Base-by-base conservation (phyloP, 2,113 vertebrate genomes). In the Gorsachius goisagi region DNA sequence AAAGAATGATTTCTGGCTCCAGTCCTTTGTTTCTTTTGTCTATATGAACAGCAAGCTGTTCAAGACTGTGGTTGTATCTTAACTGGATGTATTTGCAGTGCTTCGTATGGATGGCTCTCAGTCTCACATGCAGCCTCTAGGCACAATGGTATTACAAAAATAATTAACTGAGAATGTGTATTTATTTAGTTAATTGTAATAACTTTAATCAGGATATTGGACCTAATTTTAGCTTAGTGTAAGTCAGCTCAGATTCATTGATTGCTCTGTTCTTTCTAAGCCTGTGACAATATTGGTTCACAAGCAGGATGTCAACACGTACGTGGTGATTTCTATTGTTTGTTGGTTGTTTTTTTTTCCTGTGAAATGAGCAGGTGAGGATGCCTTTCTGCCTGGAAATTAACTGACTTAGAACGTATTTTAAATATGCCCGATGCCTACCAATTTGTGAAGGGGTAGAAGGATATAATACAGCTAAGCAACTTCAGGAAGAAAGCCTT, bases 121-220 rank as follows among this genome's bases (percentile, higher is more conserved):
- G 39, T 30, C 32, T 76, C 74, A 62, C 27, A 49, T 11, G 53
- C 23, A 55, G 78, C 94, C 89, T 84, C 83, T 26, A 37, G 88
- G 89, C 82, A 94, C 85, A 69, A 27, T 1, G 27, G 73, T 39
- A n/a, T 85, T 52, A 58, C 64, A 91, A 62, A 91, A 95, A 89
- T 79, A 82, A 85, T 81, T 92, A 96, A 80, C 53, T 12, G 55
- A 41, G 72, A 78, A 21, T 35, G 67, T 55, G 41, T 97, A 67
- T 91, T 95, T 92, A 78, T 87, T 89, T 89, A 94, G 93, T 66
- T 95, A 95, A 96, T 95, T 92, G 80, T 6, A 91, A 23, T 33
- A 88, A 59, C 87, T 89, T 91, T 80, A 66, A 13, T 80, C 30
- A 39, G 84, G 77, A 91, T 77, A 87, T 41, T 66, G 41, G 78